phyloP scores from a whole-genome alignment of 2,888 invertebrate species.

The Drosophila pseudotalamancana region DNA sequence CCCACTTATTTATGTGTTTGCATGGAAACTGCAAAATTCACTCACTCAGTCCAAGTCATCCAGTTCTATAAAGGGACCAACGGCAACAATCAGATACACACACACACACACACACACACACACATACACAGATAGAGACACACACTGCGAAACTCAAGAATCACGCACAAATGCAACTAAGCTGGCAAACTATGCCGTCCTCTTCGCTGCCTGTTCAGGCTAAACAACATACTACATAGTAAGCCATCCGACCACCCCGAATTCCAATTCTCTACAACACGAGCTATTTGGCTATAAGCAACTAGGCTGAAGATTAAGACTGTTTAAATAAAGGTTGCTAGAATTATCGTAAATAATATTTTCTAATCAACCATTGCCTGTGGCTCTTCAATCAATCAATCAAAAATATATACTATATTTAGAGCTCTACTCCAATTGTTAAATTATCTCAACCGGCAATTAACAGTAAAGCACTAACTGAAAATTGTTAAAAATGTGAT shows the following conservation, averaged over 20 bases:
- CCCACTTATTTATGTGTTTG: constrained; percentile 12
- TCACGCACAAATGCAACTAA: constrained; percentile 62
- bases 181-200: constrained; percentile 60
- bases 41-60: constrained; percentile 42
- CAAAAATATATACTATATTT: background rate
- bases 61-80: constrained; percentile 61
- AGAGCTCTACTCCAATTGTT: background rate
- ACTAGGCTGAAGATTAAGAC: background rate
- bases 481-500: background rate
- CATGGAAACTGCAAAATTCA: constrained; percentile 51
- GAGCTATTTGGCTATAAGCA: background rate
- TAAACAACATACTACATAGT: constrained; percentile 12
- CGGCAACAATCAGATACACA: constrained; percentile 24
- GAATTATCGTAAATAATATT: background rate
- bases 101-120: constrained; percentile 7
- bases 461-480: background rate
- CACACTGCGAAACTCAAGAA: constrained; percentile 53
- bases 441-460: background rate
- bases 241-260: constrained; percentile 29
- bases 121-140: constrained; percentile 8
- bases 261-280: constrained; percentile 4
- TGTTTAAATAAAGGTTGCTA: too few relatives aligned
- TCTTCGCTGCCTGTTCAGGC: constrained; percentile 21
- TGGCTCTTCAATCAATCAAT: background rate
- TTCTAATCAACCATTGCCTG: too few relatives aligned